Conservation (phyloP, 2,113 vertebrate species). For the Cyprinodon tularosa region DNA sequence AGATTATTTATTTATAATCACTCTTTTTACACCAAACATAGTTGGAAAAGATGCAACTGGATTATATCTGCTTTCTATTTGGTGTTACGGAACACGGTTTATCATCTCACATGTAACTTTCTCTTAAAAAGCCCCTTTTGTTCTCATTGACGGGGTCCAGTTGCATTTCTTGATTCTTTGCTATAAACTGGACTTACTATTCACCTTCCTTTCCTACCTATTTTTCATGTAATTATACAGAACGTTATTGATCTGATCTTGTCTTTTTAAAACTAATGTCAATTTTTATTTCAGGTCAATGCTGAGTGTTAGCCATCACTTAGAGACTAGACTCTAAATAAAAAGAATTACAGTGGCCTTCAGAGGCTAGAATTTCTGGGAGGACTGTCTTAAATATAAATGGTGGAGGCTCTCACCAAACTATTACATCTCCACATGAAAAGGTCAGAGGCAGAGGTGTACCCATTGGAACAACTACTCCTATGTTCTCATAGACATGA, state of each 20-base stretch:
- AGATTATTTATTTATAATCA: not conserved
- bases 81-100: not conserved
- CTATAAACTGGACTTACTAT: not conserved
- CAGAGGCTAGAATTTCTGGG: conserved; percentile 26
- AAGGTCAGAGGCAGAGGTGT: conserved; percentile 37
- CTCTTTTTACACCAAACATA: not conserved
- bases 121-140: not conserved
- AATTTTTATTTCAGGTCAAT: conserved; percentile 19
- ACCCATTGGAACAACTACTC: not conserved
- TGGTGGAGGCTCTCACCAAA: conserved; percentile 50
- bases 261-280: conserved; percentile 13
- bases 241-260: not conserved
- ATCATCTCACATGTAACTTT: not conserved
- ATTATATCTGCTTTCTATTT: not conserved
- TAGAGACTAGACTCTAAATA: conserved; percentile 13
- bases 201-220: not conserved
- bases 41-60: not conserved
- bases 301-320: conserved; percentile 23
- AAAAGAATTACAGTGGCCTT: conserved; percentile 44
- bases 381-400: conserved; percentile 11
- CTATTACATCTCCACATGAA: conserved; percentile 35
- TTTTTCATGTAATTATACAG: not conserved
- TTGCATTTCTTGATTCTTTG: not conserved
- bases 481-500: conserved; percentile 6
- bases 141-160: not conserved